These are phyloP conservation scores for Lissocephala sabroskyi DNA, from an alignment of 2,888 invertebrate species.

Conservation along the genomic window DNA sequence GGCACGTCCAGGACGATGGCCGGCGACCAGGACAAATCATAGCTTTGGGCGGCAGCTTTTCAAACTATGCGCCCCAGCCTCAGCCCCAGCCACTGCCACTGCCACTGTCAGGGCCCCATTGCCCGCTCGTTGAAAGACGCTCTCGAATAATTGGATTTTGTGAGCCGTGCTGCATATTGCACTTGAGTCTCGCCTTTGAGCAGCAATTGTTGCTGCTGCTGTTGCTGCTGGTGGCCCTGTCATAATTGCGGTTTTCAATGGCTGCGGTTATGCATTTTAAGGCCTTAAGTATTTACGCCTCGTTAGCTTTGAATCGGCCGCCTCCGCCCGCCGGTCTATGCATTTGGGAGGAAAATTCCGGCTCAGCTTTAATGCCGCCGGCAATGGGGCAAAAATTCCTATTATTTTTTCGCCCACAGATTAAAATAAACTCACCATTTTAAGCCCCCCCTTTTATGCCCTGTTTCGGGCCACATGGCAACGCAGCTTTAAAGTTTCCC, in stretches of 20 bases:
- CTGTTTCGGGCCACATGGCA: too few species aligned
- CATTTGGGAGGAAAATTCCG: too few species aligned
- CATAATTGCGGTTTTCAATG: constrained; percentile 48
- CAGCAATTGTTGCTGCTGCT: background rate
- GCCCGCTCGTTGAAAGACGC: constrained; percentile 11
- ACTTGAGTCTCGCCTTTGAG: background rate
- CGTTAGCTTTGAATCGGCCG: constrained; percentile 59
- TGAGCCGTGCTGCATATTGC: constrained; percentile 4
- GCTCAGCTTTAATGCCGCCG: too few species aligned
- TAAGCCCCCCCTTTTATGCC: too few species aligned
- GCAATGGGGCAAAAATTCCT: too few species aligned
- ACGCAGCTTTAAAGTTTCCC: too few species aligned
- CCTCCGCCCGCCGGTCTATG: too few species aligned
- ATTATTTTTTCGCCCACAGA: too few species aligned
- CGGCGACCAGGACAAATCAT: constrained; percentile 47
- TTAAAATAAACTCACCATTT: too few species aligned
- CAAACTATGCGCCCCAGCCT: background rate
- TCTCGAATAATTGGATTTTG: constrained; percentile 25
- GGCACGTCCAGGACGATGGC: constrained; percentile 8
- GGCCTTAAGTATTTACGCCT: constrained; percentile 58
- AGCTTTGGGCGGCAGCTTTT: constrained; percentile 30
- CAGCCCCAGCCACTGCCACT: too few species aligned
- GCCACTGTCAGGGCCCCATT: too few species aligned
- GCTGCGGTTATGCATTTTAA: constrained; percentile 33
- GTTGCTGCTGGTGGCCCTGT: constrained; percentile 21